Percentiles rank a stretch among this genome's conserved stretches.
These are phyloP conservation scores for Scyliorhinus canicula DNA, from an alignment of 2,797 vertebrate genomes.

Conservation along the genomic window DNA sequence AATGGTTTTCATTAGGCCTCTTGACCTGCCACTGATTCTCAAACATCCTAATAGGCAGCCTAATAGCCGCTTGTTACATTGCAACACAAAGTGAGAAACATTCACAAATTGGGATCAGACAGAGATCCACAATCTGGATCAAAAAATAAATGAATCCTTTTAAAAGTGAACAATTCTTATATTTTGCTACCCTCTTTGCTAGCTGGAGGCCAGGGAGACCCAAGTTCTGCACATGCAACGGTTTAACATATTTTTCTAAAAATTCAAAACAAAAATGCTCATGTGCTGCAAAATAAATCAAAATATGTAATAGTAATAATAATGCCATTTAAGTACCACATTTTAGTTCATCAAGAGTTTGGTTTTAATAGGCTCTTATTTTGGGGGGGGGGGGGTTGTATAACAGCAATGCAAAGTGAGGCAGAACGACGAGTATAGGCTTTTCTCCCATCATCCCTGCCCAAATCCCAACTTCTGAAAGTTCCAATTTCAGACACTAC, in stretches of 20 bases:
- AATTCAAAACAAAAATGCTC: not conserved
- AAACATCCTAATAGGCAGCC: not conserved
- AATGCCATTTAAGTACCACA: not conserved
- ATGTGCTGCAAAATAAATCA: not conserved
- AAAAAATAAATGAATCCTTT: not conserved
- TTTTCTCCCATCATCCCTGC: not conserved
- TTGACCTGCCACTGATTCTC: not conserved
- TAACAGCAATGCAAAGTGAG: slow-evolving; percentile 46
- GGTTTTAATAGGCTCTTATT: not conserved
- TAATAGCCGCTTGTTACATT: not conserved
- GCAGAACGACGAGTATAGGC: slow-evolving; percentile 38
- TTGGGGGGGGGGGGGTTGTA: slow-evolving; percentile 34
- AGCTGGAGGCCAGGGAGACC: not conserved
- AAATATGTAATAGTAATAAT: not conserved
- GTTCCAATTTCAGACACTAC: not conserved
- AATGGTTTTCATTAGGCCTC: not conserved
- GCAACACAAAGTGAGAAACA: not conserved
- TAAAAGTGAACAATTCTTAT: not conserved
- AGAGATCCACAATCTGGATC: not conserved
- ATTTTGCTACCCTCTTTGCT: too few species aligned
- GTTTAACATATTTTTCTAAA: not conserved
- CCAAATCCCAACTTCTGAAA: not conserved
- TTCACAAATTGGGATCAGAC: not conserved
- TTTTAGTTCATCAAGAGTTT: not conserved
- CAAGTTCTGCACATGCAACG: not conserved